Evolutionary conservation across 2,113 vertebrate species (phyloP), one percentile per base, ranked within the genome.

Genomic region (Octodon degus): DNA sequence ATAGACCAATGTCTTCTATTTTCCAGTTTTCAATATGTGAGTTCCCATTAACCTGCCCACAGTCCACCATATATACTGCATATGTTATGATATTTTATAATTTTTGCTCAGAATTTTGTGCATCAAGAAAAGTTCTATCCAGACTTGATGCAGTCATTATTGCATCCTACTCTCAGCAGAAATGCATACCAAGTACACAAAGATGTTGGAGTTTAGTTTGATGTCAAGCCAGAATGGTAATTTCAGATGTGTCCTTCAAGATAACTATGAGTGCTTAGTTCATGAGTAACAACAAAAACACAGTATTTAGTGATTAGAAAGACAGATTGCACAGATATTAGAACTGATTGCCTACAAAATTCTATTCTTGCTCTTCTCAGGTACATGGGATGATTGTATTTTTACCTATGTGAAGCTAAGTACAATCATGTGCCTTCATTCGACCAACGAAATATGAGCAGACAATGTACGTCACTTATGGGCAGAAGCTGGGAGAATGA

Each of bases 1-100:
- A 68, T 0, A 91, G 30, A 89, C 3, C 25, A 94, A 30, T 27
- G 17, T 68, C 53, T 74, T 87, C 76, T 19, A 94, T 50, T 70
- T 95, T 95, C 74, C 12, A n/a, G 92, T 58, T 81, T 95, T 95
- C 6, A 94, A 84, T 70, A 76, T 1, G 32, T 74, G 14, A 34
- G 0, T 22, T 83, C 43, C 3, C 58, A 67, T 74, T 92, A 72
- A 20, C n/a, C 8, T 40, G n/a, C n/a, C n/a, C 40, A 8, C 22
- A 10, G 22, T 72, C 68, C 19, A n/a, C 68, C 68, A 70, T n/a
- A n/a, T 70, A 70, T 70, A 70, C 34, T 70, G 32, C 3, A 13
- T 70, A n/a, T 70, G 67, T n/a, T n/a, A 70, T n/a, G 17, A n/a
- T 70, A 70, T 17, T 88, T 94, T 92, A 58, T 1, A 13, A 34